A percentile compares a stretch with the other conserved stretches of the same genome.
These are phyloP conservation scores for Drosophila merina DNA, from an alignment of 2,888 invertebrate species.

Conservation along the genomic window DNA sequence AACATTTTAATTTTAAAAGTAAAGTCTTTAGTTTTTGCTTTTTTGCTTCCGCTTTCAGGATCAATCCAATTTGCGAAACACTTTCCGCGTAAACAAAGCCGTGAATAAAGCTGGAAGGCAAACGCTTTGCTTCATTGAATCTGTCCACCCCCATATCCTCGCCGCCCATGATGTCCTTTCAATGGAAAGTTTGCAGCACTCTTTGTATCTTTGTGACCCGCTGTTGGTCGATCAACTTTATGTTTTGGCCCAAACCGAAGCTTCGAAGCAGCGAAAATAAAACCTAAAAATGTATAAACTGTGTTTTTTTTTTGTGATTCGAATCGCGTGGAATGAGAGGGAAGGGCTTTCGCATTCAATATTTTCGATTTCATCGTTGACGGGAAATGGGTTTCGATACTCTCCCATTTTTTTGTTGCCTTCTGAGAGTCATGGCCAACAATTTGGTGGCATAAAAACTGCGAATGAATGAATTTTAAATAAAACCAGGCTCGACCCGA, in stretches of 20 bases:
- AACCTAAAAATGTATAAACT: constrained; percentile 62
- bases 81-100: constrained; percentile 39
- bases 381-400: constrained; percentile 57
- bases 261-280: constrained; percentile 24
- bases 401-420: constrained; percentile 25
- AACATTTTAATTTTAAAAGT: constrained; percentile 12
- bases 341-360: constrained; percentile 55
- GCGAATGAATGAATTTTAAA: constrained; percentile 73
- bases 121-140: constrained; percentile 38
- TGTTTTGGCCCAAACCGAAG: constrained; percentile 29
- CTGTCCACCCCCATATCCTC: constrained; percentile 1
- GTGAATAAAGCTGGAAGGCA: constrained; percentile 37
- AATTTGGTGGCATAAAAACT: constrained; percentile 63
- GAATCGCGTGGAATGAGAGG: background rate
- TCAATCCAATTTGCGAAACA: constrained; percentile 46
- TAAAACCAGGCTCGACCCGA: constrained; percentile 53
- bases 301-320: constrained; percentile 23
- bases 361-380: constrained; percentile 71
- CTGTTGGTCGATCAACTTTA: constrained; percentile 40
- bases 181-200: constrained; percentile 35
- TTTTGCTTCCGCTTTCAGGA: constrained; percentile 31
- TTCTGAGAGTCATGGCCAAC: constrained; percentile 30
- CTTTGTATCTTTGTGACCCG: constrained; percentile 8
- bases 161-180: constrained; percentile 7
- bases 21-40: constrained; percentile 11